A percentile compares a stretch with the other conserved stretches of the same genome.
Conservation (phyloP, 2,797 vertebrate genomes). For the Molothrus ater region DNA sequence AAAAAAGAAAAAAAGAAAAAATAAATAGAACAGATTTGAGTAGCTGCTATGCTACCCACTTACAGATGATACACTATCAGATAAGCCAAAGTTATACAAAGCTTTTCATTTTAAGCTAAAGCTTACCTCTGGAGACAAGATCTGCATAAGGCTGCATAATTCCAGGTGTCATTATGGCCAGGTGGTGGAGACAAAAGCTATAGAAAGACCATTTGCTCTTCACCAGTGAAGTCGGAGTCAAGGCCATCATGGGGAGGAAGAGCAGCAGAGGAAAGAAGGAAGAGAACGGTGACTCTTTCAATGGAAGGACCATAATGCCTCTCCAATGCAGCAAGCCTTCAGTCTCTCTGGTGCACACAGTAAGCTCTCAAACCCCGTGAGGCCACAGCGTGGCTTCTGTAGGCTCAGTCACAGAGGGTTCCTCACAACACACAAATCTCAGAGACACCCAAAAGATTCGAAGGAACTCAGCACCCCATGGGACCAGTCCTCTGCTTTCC, state of each 20-base stretch:
- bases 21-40: background rate
- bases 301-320: background rate
- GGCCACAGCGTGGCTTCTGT: accelerated
- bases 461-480: background rate
- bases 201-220: background rate
- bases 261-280: background rate
- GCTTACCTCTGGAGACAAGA: background rate
- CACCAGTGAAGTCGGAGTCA: background rate
- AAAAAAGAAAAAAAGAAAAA: background rate
- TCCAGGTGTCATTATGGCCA: background rate
- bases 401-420: background rate
- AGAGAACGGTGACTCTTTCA: background rate
- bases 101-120: background rate
- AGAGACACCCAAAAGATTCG: background rate
- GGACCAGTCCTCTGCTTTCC: background rate
- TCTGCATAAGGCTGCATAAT: background rate
- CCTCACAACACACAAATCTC: background rate
- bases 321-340: background rate
- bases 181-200: background rate
- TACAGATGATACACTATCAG: background rate
- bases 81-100: background rate
- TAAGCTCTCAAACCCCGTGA: background rate
- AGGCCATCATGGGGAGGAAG: background rate
- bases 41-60: background rate
- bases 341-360: background rate